Evolutionary conservation across 1,140 invertebrate species (phyloP), one percentile per base, ranked within the genome.

Genomic region (Lamellibrachia luymesi): DNA sequence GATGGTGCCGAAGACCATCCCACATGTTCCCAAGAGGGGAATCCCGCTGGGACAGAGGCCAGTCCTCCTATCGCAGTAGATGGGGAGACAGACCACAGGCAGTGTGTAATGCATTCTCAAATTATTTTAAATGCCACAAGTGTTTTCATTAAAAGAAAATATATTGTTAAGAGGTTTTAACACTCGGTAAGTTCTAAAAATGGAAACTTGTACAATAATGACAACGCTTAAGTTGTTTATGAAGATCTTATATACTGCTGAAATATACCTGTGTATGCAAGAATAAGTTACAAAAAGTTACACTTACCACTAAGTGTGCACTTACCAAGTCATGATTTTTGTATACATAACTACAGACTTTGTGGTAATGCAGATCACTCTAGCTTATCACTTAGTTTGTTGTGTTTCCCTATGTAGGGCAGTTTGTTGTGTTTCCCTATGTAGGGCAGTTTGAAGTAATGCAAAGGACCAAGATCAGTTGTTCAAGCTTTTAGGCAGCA

Each of bases 1-100:
- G 97, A 98, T 97, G 97, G 96, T 97, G 49, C 94, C 95, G 8
- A 95, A 95, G 92, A 94, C 94, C 27, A 96, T 95, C 38, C 95
- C 95, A 5, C 96, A 97, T 93, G 92, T 95, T 51, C 96, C 96
- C 51, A 97, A 97, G 92, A 94, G 97, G 64, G 97, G 97, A 10
- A 93, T 94, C 56, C 94, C 93, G 6, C 93, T 93, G 4, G 25
- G 56, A 90, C 52, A 80, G 38, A 50, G 38, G 49, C 64, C 13
- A 13, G 52, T 93, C 8, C 27, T 93, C 27, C 52, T 93, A 8
- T 92, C 27, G 2, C 50, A 92, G 92, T 92, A 52, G 52, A 64
- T 17, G 50, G n/a, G 8, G 51, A 92, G 52, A 56, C 52, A 6
- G 17, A 56, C 6, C 38, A 13, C 6, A 6, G 52, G 52, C 52